Conservation (phyloP, 2,797 vertebrate species). For the Anguilla megastoma region DNA sequence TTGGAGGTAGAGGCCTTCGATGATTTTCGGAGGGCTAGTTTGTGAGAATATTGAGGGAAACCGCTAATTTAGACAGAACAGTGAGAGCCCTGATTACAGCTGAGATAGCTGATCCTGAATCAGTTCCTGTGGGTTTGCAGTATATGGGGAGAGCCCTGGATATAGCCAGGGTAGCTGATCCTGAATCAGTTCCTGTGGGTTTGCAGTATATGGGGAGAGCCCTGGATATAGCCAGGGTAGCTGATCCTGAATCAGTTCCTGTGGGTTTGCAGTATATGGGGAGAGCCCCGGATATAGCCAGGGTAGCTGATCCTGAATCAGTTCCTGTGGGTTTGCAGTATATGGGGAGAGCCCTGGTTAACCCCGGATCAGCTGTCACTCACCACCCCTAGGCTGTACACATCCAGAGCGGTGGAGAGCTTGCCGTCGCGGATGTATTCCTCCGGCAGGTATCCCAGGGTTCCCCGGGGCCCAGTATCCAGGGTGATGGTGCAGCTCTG, state of each 20-base stretch:
- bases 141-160: too few relatives aligned
- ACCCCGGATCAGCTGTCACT: conserved; percentile 36
- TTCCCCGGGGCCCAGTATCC: conserved; percentile 49
- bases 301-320: background rate
- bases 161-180: background rate
- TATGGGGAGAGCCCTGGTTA: too few relatives aligned
- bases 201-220: background rate
- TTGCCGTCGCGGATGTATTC: conserved; percentile 71
- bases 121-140: background rate
- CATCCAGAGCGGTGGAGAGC: conserved; percentile 66
- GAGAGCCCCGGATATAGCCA: too few relatives aligned
- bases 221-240: too few relatives aligned
- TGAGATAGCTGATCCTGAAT: background rate
- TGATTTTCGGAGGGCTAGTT: background rate
- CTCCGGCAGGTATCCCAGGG: conserved; percentile 68
- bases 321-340: background rate
- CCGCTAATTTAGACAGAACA: too few relatives aligned
- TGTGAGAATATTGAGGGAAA: background rate
- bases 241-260: background rate
- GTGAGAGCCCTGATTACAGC: too few relatives aligned
- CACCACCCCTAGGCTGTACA: conserved; percentile 74
- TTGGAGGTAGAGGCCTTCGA: background rate
- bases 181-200: background rate
- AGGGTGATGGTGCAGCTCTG: conserved; percentile 60
- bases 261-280: background rate